A percentile compares a stretch with the other conserved stretches of the same genome.
Conservation (phyloP, 2,888 invertebrate species). For the Helicoverpa assulta region DNA sequence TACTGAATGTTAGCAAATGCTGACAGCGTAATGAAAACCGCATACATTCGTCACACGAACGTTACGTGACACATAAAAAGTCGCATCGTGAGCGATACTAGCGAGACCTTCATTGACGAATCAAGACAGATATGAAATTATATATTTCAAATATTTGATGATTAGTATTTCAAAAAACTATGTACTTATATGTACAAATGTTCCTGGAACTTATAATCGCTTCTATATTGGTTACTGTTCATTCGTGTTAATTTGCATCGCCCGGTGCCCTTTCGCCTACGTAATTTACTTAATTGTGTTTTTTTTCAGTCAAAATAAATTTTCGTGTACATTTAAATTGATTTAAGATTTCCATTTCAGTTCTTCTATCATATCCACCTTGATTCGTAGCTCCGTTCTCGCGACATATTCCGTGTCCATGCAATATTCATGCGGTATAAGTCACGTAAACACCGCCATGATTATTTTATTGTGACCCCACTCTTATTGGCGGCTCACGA, state of each 20-base stretch:
- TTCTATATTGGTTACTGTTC: too few species aligned
- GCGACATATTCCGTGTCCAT: constrained; percentile 41
- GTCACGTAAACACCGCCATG: constrained; percentile 64
- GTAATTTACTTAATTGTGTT: too few species aligned
- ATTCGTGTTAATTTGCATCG: too few species aligned
- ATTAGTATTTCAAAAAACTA: background rate
- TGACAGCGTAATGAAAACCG: constrained; percentile 25
- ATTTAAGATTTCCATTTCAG: background rate
- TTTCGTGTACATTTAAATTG: too few species aligned
- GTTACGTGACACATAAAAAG: constrained; percentile 37
- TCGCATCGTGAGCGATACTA: constrained; percentile 34
- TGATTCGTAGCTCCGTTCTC: background rate
- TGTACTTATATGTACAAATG: too few species aligned
- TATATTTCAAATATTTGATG: background rate
- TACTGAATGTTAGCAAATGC: background rate
- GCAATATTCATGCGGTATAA: constrained; percentile 59
- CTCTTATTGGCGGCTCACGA: constrained; percentile 49
- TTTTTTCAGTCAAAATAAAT: too few species aligned
- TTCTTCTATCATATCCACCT: constrained; percentile 11
- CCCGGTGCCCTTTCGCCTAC: too few species aligned
- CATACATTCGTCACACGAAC: constrained; percentile 33
- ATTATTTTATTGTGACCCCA: constrained; percentile 65
- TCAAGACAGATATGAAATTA: background rate
- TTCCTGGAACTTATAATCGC: too few species aligned
- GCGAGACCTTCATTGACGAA: constrained; percentile 7